Evolutionary conservation across 2,888 invertebrate genomes (phyloP), one percentile per base, ranked within the genome.

Genomic region (Agriopis aurantiaria): DNA sequence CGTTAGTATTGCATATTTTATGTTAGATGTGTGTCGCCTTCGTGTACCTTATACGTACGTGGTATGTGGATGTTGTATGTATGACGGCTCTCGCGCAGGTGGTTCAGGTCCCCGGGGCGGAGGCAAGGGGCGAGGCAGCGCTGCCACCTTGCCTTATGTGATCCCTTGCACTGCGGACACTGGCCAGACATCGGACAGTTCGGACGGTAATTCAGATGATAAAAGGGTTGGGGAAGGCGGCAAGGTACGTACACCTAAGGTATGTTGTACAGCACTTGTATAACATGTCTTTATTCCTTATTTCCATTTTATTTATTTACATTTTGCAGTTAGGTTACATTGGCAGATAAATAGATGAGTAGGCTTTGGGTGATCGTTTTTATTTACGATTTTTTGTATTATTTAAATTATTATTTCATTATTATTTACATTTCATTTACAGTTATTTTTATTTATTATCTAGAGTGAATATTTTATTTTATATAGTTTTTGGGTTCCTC

Each of bases 151-250:
- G 73, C 95, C 95, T 1, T 95, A 95, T 80, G 92, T 95, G 41
- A 91, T 95, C 48, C 94, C 94, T 1, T 93, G 93, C 77, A 92
- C 92, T 11, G 83, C 85, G 11, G 93, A 93, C 79, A 80, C 90
- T 0, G 93, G 93, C 0, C 93, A 93, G 74, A 90, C 91, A 5
- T 92, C 92, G 3, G 93, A 93, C 77, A 92, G 92, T 78, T 93
- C 93, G 3, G 93, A 94, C 68, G 93, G 93, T 57, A 88, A 83
- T 71, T 82, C 81, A 14, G 93, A 93, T 48, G 93, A 93, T 74
- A 93, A 92, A 74, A 81, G 91, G 66, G 57, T 80, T 46, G 84
- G 81, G 40, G 93, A 92, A 65, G 88, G 86, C 51, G 87, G 88
- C 76, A 95, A 91, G 95, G 95, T 92, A 85, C 74, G 72, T 77